Evolutionary conservation across 2,888 invertebrate species (phyloP), one percentile per base, ranked within the genome.

Genomic region (Piscicola geometra): DNA sequence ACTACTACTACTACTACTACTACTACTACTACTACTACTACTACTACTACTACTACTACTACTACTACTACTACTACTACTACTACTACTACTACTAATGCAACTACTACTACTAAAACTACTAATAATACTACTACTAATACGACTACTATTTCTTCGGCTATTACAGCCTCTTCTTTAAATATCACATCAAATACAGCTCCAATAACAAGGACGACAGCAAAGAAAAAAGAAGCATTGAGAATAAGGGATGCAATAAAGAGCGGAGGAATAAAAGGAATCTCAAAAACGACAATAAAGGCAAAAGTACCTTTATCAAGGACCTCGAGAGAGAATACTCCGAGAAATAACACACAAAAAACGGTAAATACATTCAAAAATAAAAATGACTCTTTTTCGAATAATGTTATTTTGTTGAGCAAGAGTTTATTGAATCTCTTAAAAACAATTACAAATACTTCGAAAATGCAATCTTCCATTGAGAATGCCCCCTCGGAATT

Each of bases 81-180:
- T 9, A 41, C 15, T 41, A 41, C 5, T 41, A 41, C 5, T 41
- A 41, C 60, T 56, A 56, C 25, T 56, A 56, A 9, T 56, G n/a
- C 60, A 18, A 56, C 60, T 56, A 56, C 60, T 56, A 56, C 60
- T 56, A 56, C 60, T 56, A 56, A 9, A 18, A 56, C 60, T 56
- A 56, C 5, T 56, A 56, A 18, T 56, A 56, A 18, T 56, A 56
- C 5, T 56, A 56, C 5, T 56, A 56, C 5, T 56, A 56, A 18
- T 56, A 41, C 5, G 5, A 41, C 5, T 41, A 41, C 5, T 41
- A 41, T 9, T 41, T 9, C 5, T 41, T 9, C 5, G 5, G 15
- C 5, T 9, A 41, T 9, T 41, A 41, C 5, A 9, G 15, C 5
- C 15, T 9, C 5, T 41, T 9, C 5, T 41, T 9, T 9, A 9